A percentile compares a stretch with the other conserved stretches of the same genome.
Conservation (phyloP, 92 coral and sea anemone genomes). For the Parazoanthus darwini region DNA sequence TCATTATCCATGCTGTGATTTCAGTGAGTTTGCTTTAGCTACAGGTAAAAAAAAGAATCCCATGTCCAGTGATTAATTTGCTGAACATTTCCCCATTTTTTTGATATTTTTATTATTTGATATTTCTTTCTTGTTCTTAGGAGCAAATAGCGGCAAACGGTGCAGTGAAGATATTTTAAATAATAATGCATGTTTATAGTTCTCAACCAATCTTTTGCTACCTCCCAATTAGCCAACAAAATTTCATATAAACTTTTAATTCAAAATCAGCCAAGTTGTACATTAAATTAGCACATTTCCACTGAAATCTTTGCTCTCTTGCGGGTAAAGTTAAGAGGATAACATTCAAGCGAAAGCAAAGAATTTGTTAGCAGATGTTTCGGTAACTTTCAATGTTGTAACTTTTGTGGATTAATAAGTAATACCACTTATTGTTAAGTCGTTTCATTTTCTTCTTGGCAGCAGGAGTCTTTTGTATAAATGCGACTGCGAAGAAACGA, state of each 20-base stretch:
- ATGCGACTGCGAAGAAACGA: background rate
- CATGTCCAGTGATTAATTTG: background rate
- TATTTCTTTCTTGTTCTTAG: background rate
- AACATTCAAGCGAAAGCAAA: background rate
- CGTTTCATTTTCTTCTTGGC: background rate
- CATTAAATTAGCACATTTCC: background rate
- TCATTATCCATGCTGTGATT: background rate
- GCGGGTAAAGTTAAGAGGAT: background rate
- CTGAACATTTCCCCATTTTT: background rate
- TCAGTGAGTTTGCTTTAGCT: background rate
- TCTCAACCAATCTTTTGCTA: background rate
- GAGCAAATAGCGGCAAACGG: background rate
- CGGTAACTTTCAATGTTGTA: background rate
- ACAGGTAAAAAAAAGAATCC: background rate
- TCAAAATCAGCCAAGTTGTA: slow-evolving; percentile 10
- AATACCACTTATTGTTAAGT: slow-evolving; percentile 21
- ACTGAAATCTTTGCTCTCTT: background rate
- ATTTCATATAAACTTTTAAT: slow-evolving; percentile 12
- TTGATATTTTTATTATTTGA: background rate
- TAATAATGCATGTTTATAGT: background rate
- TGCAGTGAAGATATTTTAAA: background rate
- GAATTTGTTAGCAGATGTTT: background rate
- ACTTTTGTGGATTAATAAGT: slow-evolving; percentile 17
- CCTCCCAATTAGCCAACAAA: background rate
- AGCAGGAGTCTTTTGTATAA: background rate